Base-by-base conservation (phyloP, 2,797 vertebrate species). In the Malurus leucopterus region DNA sequence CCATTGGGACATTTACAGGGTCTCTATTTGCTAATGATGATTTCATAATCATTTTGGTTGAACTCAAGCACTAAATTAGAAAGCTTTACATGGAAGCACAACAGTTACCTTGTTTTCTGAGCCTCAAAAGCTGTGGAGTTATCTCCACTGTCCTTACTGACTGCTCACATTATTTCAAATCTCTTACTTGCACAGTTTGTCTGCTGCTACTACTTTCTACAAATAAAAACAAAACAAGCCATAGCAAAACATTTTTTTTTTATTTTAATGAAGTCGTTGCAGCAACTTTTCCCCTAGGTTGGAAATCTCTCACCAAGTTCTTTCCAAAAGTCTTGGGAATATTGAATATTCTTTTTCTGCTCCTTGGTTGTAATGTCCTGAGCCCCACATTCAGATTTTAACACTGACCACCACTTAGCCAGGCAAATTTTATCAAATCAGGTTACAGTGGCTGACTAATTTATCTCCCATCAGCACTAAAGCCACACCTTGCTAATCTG, bases 401-500 rank as follows among this genome's bases (percentile, higher is more conserved):
- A 90, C 71, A 74, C 34, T 77, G 69, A 74, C 71, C n/a, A 87
- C 51, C 62, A 74, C 65, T 86, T 58, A 91, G 58, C 6, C 62
- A 72, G 44, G 34, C 19, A 93, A 89, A 91, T 89, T 78, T 89
- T 78, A 63, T 69, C 67, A 93, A 77, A 94, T 92, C 46, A 80
- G 59, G 55, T 88, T 86, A 84, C 58, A 63, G 51, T 70, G 63
- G 36, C 38, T 93, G 80, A 81, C 70, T 70, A 81, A 84, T 92
- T 92, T 84, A 81, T 59, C 69, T 92, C 76, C 80, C 55, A 89
- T 91, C 85, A 92, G 51, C 54, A 77, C 83, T 86, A 84, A 62
- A 93, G 86, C 90, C 93, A 32, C 86, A 86, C 59, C 67, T 89
- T 88, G 70, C 93, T 91, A 89, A 91, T 80, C 55, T 78, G 49